A percentile compares a stretch with the other conserved stretches of the same genome.
These are phyloP conservation scores for Gymnopithys bicolor DNA, from an alignment of 2,797 vertebrate species.

Conservation along the genomic window DNA sequence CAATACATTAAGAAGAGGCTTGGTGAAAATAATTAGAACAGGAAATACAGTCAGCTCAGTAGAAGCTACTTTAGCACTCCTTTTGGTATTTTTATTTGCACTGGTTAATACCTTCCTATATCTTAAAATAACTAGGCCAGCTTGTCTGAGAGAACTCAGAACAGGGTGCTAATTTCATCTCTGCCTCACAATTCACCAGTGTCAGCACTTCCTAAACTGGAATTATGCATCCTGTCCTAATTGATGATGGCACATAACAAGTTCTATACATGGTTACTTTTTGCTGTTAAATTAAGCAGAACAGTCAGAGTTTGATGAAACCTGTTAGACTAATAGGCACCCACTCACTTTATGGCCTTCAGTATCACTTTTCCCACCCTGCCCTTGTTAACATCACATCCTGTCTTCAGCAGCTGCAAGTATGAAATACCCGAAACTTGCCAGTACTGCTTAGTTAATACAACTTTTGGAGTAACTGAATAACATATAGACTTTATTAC, in stretches of 20 bases:
- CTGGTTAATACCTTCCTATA: slow-evolving; percentile 22
- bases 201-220: slow-evolving; percentile 33
- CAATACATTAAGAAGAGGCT: neutral
- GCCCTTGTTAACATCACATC: neutral
- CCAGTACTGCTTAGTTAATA: neutral
- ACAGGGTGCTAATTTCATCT: slow-evolving; percentile 31
- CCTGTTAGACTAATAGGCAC: neutral
- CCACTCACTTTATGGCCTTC: neutral
- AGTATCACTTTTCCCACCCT: neutral
- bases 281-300: neutral
- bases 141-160: slow-evolving; percentile 6
- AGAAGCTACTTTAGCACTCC: neutral
- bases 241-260: neutral
- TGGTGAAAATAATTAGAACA: slow-evolving; percentile 25
- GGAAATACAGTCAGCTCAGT: slow-evolving; percentile 2
- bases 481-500: neutral
- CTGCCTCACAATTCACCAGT: slow-evolving; percentile 35
- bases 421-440: neutral
- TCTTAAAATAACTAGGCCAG: slow-evolving; percentile 38
- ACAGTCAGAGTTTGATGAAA: neutral
- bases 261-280: neutral
- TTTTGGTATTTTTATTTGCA: slow-evolving; percentile 51
- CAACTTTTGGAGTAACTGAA: neutral
- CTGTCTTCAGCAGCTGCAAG: neutral
- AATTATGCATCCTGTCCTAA: neutral